Percentiles rank a stretch among this genome's conserved stretches.
Evolutionary conservation across 2,888 invertebrate genomes (phyloP).

Genomic region (Itoplectis maculator): DNA sequence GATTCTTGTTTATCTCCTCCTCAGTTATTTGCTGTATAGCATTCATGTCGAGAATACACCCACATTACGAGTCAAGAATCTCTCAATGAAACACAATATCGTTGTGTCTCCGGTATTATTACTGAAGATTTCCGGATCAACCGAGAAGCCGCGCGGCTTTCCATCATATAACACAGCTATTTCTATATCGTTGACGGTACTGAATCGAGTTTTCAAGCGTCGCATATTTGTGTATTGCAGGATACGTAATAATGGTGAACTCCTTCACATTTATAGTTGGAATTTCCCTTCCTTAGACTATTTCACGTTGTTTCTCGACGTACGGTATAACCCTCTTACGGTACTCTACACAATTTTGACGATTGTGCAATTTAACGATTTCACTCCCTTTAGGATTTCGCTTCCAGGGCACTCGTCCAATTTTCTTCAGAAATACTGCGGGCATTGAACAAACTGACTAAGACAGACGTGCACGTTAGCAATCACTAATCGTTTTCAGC

Average conservation of each 20-base stretch:
- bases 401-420: too few relatives aligned
- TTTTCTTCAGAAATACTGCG: too few relatives aligned
- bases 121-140: slow-evolving; percentile 7
- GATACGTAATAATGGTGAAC: not conserved
- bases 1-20: not conserved
- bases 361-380: too few relatives aligned
- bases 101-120: not conserved
- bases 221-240: not conserved
- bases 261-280: not conserved
- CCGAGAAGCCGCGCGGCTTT: not conserved
- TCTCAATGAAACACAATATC: not conserved
- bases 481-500: too few relatives aligned
- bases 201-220: not conserved
- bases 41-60: not conserved
- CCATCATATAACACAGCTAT: not conserved
- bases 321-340: too few relatives aligned
- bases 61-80: not conserved
- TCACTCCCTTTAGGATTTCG: too few relatives aligned
- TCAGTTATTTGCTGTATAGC: not conserved
- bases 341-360: too few relatives aligned
- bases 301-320: too few relatives aligned
- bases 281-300: not conserved
- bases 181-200: not conserved
- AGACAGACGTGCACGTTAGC: too few relatives aligned
- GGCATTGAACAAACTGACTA: too few relatives aligned